A percentile compares a stretch with the other conserved stretches of the same genome.
These are phyloP conservation scores for Palythoa caribaeorum DNA, from an alignment of 92 coral and sea anemone species.

Conservation along the genomic window DNA sequence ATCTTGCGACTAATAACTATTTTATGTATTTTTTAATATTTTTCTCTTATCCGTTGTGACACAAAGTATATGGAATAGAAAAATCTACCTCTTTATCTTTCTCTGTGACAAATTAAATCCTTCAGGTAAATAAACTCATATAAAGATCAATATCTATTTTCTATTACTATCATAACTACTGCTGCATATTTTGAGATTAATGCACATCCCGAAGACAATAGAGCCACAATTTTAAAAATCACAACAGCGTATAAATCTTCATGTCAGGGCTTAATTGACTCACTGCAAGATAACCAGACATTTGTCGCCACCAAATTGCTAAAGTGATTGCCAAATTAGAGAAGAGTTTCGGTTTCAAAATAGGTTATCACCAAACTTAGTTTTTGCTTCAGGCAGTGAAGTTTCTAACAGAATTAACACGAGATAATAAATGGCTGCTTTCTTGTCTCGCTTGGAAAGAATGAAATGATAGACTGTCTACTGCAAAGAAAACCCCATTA, in stretches of 20 bases:
- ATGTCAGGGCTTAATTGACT: neutral
- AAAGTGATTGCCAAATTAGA: conserved; percentile 8
- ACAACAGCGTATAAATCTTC: neutral
- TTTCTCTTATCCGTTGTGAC: neutral
- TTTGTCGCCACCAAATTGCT: conserved; percentile 40
- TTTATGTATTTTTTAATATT: neutral
- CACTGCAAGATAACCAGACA: conserved; percentile 28
- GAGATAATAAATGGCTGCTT: neutral
- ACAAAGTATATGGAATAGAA: neutral
- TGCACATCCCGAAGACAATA: conserved; percentile 10
- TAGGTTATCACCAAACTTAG: neutral
- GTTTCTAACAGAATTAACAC: neutral
- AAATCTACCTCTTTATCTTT: neutral
- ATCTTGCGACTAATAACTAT: conserved; percentile 7
- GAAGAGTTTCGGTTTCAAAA: neutral
- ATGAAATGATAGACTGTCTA: neutral
- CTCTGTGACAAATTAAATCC: neutral
- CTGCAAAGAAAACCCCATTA: neutral
- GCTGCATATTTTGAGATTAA: neutral
- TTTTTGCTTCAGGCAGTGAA: conserved; percentile 9
- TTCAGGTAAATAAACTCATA: neutral
- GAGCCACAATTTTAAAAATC: neutral
- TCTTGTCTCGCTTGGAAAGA: conserved; percentile 14
- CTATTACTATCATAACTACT: neutral
- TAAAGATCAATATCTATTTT: neutral